Conservation (phyloP, 2,888 invertebrate genomes). For the Drosophila nr. perissopoda region DNA sequence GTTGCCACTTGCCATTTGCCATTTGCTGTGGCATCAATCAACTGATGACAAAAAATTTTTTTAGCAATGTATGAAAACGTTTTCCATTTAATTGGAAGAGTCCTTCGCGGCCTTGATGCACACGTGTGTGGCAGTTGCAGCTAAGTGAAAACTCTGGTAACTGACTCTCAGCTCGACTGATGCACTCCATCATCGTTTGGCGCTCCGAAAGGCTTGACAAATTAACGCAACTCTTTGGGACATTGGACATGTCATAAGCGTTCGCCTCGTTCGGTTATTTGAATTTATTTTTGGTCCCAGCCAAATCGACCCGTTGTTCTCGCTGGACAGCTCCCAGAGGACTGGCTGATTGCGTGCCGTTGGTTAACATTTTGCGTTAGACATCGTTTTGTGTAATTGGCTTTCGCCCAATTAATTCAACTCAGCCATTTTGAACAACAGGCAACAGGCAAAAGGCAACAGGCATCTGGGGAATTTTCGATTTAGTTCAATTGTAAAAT, state of each 20-base stretch:
- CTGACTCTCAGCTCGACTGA: slow-evolving; percentile 25
- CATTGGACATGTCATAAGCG: slow-evolving; percentile 34
- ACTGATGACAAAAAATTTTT: slow-evolving; percentile 55
- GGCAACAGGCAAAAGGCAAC: slow-evolving; percentile 24
- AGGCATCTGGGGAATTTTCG: slow-evolving; percentile 23
- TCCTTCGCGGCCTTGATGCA: slow-evolving; percentile 14
- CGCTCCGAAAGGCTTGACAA: slow-evolving; percentile 56
- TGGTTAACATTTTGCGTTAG: slow-evolving; percentile 56
- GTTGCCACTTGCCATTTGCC: slow-evolving; percentile 15
- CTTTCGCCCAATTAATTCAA: slow-evolving; percentile 77
- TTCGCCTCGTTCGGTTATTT: slow-evolving; percentile 37
- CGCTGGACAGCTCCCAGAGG: slow-evolving; percentile 40
- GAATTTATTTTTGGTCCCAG: slow-evolving; percentile 45
- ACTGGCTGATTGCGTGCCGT: slow-evolving; percentile 54
- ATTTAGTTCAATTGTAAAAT: slow-evolving; percentile 40
- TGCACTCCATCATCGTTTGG: slow-evolving; percentile 51
- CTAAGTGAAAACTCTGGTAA: slow-evolving; percentile 50
- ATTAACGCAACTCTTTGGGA: slow-evolving; percentile 59
- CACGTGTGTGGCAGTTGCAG: slow-evolving; percentile 40
- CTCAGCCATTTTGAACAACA: slow-evolving; percentile 26
- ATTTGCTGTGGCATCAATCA: slow-evolving; percentile 61
- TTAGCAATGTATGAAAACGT: slow-evolving; percentile 55
- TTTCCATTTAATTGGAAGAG: slow-evolving; percentile 68
- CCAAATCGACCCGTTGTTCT: slow-evolving; percentile 18
- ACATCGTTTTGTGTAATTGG: slow-evolving; percentile 73